These are phyloP conservation scores for Caiman crocodilus DNA, from an alignment of 2,797 vertebrate genomes.

Conservation along the genomic window DNA sequence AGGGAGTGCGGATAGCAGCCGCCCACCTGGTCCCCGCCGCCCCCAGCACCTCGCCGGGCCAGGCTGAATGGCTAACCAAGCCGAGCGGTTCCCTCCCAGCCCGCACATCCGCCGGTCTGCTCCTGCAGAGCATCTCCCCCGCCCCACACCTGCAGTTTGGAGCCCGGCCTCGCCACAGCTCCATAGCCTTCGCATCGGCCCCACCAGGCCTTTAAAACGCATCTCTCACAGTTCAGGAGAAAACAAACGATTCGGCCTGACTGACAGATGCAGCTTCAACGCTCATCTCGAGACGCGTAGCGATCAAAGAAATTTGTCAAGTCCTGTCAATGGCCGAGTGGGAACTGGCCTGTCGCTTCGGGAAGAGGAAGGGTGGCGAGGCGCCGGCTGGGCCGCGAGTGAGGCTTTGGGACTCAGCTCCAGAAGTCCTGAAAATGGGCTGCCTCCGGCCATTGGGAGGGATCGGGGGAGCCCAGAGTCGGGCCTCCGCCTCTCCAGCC, in stretches of 20 bases:
- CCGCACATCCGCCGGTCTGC: neutral
- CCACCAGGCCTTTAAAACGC: neutral
- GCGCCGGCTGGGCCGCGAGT: neutral
- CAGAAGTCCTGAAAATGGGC: neutral
- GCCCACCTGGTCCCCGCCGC: neutral
- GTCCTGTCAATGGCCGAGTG: neutral
- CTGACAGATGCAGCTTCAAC: neutral
- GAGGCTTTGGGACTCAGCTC: too few relatives aligned
- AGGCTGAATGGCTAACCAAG: neutral
- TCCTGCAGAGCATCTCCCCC: neutral
- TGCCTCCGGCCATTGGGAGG: neutral
- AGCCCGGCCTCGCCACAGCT: accelerated
- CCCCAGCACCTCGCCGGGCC: neutral
- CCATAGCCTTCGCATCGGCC: accelerated
- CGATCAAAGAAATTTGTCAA: neutral
- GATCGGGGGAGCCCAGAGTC: neutral
- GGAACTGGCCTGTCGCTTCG: accelerated
- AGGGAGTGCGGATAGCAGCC: neutral
- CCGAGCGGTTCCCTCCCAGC: neutral
- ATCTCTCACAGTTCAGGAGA: neutral
- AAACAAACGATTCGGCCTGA: neutral
- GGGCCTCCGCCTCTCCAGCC: too few relatives aligned
- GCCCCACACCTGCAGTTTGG: accelerated
- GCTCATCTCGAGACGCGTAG: accelerated
- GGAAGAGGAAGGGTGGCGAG: accelerated